Percentiles rank a stretch among this genome's conserved stretches.
Conservation (phyloP, 2,888 invertebrate genomes). For the Clivina fossor region DNA sequence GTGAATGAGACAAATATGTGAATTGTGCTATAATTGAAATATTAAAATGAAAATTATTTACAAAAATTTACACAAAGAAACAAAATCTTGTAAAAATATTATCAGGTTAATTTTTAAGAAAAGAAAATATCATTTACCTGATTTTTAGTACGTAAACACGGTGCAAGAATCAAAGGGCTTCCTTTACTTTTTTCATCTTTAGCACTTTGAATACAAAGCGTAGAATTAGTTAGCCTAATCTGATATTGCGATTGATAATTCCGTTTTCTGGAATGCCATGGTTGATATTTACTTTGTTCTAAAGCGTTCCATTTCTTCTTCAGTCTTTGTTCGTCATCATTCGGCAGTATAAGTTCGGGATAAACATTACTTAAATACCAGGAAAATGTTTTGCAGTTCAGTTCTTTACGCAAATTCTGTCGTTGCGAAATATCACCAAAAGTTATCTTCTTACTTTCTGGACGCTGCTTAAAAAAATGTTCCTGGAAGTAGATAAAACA, state of each 20-base stretch:
- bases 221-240: slow-evolving; percentile 70
- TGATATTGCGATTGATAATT: slow-evolving; percentile 74
- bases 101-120: too few species aligned
- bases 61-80: too few species aligned
- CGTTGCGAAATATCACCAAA: slow-evolving; percentile 83
- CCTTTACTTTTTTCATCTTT: slow-evolving; percentile 78
- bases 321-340: slow-evolving; percentile 58
- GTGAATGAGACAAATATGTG: too few species aligned
- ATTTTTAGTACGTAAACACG: slow-evolving; percentile 69
- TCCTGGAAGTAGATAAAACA: slow-evolving; percentile 56
- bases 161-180: slow-evolving; percentile 68
- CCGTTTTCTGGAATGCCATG: slow-evolving; percentile 80
- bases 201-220: slow-evolving; percentile 77
- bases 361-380: slow-evolving; percentile 89
- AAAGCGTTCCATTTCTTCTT: slow-evolving; percentile 64
- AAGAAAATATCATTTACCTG: slow-evolving; percentile 59
- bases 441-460: slow-evolving; percentile 60
- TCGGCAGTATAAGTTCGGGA: slow-evolving; percentile 73
- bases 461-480: slow-evolving; percentile 71
- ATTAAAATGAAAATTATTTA: too few species aligned
- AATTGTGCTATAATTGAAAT: too few species aligned
- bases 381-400: slow-evolving; percentile 79
- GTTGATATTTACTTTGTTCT: slow-evolving; percentile 69
- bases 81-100: too few species aligned
- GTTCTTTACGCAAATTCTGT: slow-evolving; percentile 66